Percentiles rank a stretch among this genome's conserved stretches.
Evolutionary conservation across 2,797 vertebrate genomes (phyloP).

Genomic region (Mallotus villosus): DNA sequence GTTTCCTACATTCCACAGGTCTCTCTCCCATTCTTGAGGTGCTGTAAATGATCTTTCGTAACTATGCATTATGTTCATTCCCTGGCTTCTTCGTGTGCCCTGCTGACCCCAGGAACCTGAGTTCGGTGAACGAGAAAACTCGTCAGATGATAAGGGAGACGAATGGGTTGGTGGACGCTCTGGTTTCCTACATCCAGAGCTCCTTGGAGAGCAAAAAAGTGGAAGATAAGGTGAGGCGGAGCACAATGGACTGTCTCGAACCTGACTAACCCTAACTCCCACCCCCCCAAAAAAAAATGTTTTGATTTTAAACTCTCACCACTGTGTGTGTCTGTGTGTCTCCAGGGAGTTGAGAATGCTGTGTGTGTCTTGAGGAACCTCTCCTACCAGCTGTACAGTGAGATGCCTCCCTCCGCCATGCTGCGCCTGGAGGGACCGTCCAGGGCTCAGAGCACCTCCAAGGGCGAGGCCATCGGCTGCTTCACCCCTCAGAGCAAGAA

Average conservation of each 20-base stretch:
- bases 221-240: slow-evolving; percentile 84
- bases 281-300: too few relatives aligned
- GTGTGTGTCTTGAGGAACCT: slow-evolving; percentile 93
- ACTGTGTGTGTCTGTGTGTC: slow-evolving; percentile 15
- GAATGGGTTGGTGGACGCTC: slow-evolving; percentile 79
- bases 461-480: slow-evolving; percentile 83
- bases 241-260: neutral
- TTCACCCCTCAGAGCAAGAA: slow-evolving; percentile 91
- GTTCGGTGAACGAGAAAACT: slow-evolving; percentile 86
- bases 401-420: slow-evolving; percentile 78
- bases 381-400: slow-evolving; percentile 88
- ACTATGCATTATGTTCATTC: neutral
- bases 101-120: slow-evolving; percentile 82
- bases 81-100: slow-evolving; percentile 14
- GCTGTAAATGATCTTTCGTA: too few relatives aligned
- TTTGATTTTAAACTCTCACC: neutral
- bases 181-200: slow-evolving; percentile 81
- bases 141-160: slow-evolving; percentile 86
- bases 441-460: slow-evolving; percentile 47
- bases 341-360: slow-evolving; percentile 88
- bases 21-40: too few relatives aligned
- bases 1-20: neutral
- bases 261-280: neutral
- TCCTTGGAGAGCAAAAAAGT: slow-evolving; percentile 74
- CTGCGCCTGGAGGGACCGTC: slow-evolving; percentile 80